Evolutionary conservation across 2,797 vertebrate genomes (phyloP).

Genomic region (Cirrhinus mrigala): DNA sequence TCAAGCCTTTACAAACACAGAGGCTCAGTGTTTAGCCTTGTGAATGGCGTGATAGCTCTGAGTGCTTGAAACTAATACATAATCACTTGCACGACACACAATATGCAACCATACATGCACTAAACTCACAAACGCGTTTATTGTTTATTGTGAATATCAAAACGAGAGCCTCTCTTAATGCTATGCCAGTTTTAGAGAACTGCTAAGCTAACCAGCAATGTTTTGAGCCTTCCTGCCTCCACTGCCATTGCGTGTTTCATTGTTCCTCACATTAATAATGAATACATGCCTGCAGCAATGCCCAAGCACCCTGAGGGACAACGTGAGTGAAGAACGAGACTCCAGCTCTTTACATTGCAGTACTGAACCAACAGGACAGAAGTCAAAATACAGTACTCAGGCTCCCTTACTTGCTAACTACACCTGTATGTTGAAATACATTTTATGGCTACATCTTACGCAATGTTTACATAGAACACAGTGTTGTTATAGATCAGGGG

Average conservation of each 20-base stretch:
- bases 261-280: conserved; percentile 40
- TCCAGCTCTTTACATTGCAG: background rate
- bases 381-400: background rate
- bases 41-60: conserved; percentile 45
- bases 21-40: conserved; percentile 65
- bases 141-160: conserved; percentile 16
- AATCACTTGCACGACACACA: conserved; percentile 43
- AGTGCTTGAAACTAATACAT: conserved; percentile 52
- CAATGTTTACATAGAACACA: conserved; percentile 1
- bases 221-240: background rate
- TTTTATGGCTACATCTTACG: background rate
- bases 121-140: background rate
- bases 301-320: background rate
- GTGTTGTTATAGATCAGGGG: background rate
- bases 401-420: background rate
- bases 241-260: background rate
- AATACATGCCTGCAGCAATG: conserved; percentile 25
- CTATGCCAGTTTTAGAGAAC: background rate
- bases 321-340: background rate
- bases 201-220: background rate
- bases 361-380: background rate
- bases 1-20: conserved; percentile 63
- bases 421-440: conserved; percentile 5
- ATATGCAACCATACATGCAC: conserved; percentile 8
- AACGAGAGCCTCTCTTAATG: background rate